Evolutionary conservation across 1,140 invertebrate species (phyloP).

Genomic region (Diabrotica virgifera): DNA sequence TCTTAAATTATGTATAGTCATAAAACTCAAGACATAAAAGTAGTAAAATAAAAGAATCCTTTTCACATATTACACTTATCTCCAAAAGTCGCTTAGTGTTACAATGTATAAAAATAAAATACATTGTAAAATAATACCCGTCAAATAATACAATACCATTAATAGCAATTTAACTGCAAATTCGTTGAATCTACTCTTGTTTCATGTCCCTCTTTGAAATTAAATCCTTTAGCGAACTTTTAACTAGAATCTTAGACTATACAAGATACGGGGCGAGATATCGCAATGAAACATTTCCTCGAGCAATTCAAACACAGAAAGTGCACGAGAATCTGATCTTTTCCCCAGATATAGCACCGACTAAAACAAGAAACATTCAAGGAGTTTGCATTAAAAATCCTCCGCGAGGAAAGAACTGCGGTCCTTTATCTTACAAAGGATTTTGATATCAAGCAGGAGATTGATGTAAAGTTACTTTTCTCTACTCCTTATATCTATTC

Average conservation of each 20-base stretch:
- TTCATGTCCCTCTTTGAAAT: too few species aligned
- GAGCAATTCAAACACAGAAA: not conserved
- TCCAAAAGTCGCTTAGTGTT: too few species aligned
- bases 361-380: constrained; percentile 1
- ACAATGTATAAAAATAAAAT: too few species aligned
- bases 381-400: not conserved
- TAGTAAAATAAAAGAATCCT: too few species aligned
- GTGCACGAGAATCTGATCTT: not conserved
- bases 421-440: not conserved
- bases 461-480: not conserved
- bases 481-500: not conserved
- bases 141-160: too few species aligned
- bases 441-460: not conserved
- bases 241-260: not conserved
- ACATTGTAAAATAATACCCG: too few species aligned
- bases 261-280: not conserved
- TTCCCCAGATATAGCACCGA: not conserved
- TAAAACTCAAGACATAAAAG: too few species aligned
- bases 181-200: too few species aligned
- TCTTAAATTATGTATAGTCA: too few species aligned
- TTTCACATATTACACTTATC: too few species aligned
- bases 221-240: not conserved
- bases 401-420: not conserved
- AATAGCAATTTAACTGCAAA: too few species aligned
- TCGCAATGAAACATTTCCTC: constrained; percentile 1